A percentile compares a stretch with the other conserved stretches of the same genome.
These are phyloP conservation scores for Drosophila yakuba DNA, from an alignment of 1,140 invertebrate species.

Conservation along the genomic window DNA sequence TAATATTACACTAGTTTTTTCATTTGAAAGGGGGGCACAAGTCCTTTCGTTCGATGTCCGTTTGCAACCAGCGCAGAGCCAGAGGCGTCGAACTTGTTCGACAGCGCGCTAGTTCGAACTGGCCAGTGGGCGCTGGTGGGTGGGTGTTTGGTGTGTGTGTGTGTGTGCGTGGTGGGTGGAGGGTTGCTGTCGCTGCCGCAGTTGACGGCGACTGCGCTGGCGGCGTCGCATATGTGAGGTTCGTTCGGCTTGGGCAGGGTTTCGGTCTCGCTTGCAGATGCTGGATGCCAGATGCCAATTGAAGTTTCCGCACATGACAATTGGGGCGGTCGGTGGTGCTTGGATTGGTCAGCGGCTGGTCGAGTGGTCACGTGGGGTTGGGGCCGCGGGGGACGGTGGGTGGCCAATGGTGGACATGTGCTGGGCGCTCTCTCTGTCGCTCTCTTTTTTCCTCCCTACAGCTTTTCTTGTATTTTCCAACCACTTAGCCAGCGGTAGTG, in stretches of 20 bases:
- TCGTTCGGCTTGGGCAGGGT: slow-evolving; percentile 10
- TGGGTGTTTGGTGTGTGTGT: slow-evolving; percentile 7
- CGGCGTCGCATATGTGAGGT: slow-evolving; percentile 20
- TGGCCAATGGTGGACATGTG: slow-evolving; percentile 18
- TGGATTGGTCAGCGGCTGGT: slow-evolving; percentile 71
- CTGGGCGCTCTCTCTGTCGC: slow-evolving; percentile 11
- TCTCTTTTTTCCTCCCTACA: background rate
- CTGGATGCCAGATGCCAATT: slow-evolving; percentile 52
- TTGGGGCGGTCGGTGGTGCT: slow-evolving; percentile 59
- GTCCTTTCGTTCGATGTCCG: slow-evolving; percentile 6
- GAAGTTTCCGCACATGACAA: slow-evolving; percentile 66
- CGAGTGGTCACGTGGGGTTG: slow-evolving; percentile 33
- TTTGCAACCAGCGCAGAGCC: slow-evolving; percentile 21
- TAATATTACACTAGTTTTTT: no score
- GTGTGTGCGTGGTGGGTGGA: slow-evolving; percentile 18
- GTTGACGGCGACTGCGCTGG: slow-evolving; percentile 18
- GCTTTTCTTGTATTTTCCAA: background rate
- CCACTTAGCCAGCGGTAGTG: background rate
- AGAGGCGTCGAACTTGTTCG: slow-evolving; percentile 53
- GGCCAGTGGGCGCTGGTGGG: slow-evolving; percentile 47
- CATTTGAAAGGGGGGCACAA: no score
- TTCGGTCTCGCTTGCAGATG: slow-evolving; percentile 9
- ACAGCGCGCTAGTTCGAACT: slow-evolving; percentile 44
- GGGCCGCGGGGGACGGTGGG: background rate
- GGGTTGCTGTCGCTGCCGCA: slow-evolving; percentile 11